Percentiles rank a stretch among this genome's conserved stretches.
Conservation (phyloP, 2,797 vertebrate genomes). For the Falco peregrinus region DNA sequence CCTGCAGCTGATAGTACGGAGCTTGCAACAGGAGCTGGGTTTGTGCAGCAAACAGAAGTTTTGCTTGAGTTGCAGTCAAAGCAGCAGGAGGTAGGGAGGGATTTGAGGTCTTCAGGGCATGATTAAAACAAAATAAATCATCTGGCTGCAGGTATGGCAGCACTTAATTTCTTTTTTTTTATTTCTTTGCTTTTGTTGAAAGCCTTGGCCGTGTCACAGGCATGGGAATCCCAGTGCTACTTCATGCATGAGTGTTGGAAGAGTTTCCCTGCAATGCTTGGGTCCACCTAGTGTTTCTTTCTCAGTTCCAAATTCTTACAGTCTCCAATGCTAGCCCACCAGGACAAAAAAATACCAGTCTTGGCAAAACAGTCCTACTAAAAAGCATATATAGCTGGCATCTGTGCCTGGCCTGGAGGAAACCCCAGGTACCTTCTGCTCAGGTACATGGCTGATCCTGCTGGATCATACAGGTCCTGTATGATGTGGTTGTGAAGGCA, state of each 20-base stretch:
- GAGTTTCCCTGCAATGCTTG: conserved; percentile 1
- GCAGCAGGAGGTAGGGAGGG: not conserved
- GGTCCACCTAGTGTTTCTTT: conserved; percentile 44
- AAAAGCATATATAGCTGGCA: not conserved
- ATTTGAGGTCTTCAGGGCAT: not conserved
- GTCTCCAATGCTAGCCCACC: not conserved
- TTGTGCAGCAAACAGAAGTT: not conserved
- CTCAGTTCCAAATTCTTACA: not conserved
- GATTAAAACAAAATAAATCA: not conserved
- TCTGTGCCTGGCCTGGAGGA: not conserved
- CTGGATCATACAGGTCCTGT: not conserved
- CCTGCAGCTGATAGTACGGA: not conserved
- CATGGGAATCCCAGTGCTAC: not conserved
- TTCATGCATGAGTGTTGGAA: not conserved
- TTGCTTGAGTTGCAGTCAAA: not conserved
- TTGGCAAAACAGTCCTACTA: not conserved
- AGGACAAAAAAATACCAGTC: not conserved
- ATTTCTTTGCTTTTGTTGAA: not conserved
- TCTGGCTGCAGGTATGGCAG: not conserved
- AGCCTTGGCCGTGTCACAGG: not conserved
- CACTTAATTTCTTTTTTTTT: not conserved
- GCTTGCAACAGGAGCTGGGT: not conserved
- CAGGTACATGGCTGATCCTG: not conserved
- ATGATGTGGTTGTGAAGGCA: not conserved
- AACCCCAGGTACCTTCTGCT: not conserved